Evolutionary conservation across 1,140 invertebrate species (phyloP).

Genomic region (Choristoneura fumiferana): DNA sequence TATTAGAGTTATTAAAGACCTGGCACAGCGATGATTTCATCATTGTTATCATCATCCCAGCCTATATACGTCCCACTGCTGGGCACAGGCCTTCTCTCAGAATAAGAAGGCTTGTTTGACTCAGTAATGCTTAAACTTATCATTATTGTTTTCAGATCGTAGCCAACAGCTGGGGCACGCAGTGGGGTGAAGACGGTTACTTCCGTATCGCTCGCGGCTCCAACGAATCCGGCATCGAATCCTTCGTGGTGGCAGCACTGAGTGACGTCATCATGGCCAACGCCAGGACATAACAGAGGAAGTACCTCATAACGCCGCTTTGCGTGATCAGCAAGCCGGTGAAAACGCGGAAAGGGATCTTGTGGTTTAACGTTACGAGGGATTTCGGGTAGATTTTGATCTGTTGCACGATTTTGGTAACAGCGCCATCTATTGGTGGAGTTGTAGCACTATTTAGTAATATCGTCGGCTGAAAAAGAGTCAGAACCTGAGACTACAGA

Average conservation of each 20-base stretch:
- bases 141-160: conserved; percentile 82
- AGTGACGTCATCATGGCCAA: conserved; percentile 79
- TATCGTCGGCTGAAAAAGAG: too few species aligned
- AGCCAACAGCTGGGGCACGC: conserved; percentile 93
- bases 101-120: too few species aligned
- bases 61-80: too few species aligned
- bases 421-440: background rate
- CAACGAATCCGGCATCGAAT: conserved; percentile 93
- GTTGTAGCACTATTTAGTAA: conserved; percentile 19
- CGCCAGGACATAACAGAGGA: conserved; percentile 56
- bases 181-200: conserved; percentile 93
- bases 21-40: too few species aligned
- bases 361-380: conserved; percentile 52
- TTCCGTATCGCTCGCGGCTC: conserved; percentile 89
- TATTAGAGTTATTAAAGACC: too few species aligned
- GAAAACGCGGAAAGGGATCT: conserved; percentile 41
- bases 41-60: too few species aligned
- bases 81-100: too few species aligned
- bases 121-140: too few species aligned
- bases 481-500: too few species aligned
- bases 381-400: conserved; percentile 39
- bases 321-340: conserved; percentile 47
- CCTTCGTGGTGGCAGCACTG: conserved; percentile 88
- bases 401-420: conserved; percentile 30
- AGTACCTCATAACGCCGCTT: conserved; percentile 48